Conservation (phyloP, 2,797 vertebrate genomes). For the Peromyscus melanophrys region DNA sequence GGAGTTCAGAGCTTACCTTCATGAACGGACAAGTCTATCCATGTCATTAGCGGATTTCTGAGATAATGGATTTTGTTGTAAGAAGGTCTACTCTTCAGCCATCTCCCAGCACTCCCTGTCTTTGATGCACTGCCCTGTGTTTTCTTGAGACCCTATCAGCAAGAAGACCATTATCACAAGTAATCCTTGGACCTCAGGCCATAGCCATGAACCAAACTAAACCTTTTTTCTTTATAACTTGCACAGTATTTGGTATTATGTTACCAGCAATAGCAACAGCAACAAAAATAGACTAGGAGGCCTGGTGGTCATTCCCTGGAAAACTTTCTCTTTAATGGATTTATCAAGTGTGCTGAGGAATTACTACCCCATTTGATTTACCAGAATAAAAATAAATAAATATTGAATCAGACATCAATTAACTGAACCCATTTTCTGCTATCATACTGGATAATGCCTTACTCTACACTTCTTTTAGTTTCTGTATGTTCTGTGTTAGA, state of each 20-base stretch:
- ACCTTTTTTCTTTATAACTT: neutral
- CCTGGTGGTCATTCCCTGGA: neutral
- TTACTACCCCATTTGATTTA: neutral
- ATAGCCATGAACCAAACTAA: neutral
- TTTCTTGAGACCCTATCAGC: neutral
- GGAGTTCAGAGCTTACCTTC: neutral
- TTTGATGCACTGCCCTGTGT: neutral
- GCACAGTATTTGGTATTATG: neutral
- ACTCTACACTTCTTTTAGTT: neutral
- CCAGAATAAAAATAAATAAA: slow-evolving; percentile 48
- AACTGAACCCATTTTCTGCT: neutral
- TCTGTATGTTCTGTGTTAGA: neutral
- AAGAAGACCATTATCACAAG: neutral
- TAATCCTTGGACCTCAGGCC: neutral
- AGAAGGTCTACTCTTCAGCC: neutral
- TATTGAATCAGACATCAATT: neutral
- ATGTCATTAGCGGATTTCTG: neutral
- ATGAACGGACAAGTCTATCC: neutral
- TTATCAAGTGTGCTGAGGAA: neutral
- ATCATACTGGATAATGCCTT: neutral
- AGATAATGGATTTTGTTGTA: too few relatives aligned
- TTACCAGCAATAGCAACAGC: neutral
- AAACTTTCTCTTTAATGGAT: neutral
- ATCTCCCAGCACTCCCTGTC: neutral
- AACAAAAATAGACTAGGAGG: neutral